Conservation (phyloP, 1,140 invertebrate species). For the Halotydeus destructor region DNA sequence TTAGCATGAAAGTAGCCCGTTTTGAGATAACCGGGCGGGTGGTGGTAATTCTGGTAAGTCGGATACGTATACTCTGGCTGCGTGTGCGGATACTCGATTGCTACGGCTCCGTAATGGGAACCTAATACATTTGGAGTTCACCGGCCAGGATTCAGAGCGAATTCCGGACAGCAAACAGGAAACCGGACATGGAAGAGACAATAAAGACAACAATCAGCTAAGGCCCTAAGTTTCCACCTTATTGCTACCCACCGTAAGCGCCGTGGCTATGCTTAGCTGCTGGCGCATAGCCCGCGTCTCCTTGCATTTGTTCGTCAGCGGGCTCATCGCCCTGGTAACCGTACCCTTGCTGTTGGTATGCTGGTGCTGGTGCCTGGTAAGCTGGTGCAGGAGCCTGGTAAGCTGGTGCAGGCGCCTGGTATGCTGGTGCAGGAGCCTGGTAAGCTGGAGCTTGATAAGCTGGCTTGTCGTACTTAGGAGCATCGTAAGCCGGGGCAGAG, state of each 20-base stretch:
- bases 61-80: constrained; percentile 4
- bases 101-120: background rate
- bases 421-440: constrained; percentile 1
- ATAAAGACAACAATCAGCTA: constrained; percentile 1
- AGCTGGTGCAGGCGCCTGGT: background rate
- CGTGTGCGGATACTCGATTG: background rate
- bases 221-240: background rate
- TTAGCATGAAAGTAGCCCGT: constrained; percentile 9
- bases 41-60: constrained; percentile 1
- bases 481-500: background rate
- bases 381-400: background rate
- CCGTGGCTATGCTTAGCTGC: background rate
- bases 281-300: background rate
- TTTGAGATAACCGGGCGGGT: constrained; percentile 7
- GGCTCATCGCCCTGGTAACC: background rate
- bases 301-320: background rate
- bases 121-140: background rate
- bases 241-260: background rate
- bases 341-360: background rate
- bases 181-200: background rate
- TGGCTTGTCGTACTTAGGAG: background rate
- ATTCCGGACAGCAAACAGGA: background rate
- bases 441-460: constrained; percentile 6
- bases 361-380: background rate
- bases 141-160: background rate